Base-by-base conservation (phyloP, 2,797 vertebrate species). In the Anguilla pacifica region DNA sequence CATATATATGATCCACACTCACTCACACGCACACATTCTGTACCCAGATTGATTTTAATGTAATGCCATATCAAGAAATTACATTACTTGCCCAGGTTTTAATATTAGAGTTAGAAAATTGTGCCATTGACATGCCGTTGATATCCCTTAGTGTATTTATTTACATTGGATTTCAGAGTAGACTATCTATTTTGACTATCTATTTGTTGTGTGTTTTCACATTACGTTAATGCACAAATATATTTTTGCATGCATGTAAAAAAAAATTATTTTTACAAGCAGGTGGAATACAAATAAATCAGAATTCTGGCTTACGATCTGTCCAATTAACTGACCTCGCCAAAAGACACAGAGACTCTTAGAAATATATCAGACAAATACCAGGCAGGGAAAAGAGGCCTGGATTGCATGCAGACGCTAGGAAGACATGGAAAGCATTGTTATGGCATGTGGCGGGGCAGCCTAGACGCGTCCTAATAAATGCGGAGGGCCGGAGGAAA, bases 391-490 rank as follows among this genome's bases (percentile, higher is more conserved):
- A 51, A 28, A 74, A 51, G 4, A 51, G 2, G 13, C 51, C 22
- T 49, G 79, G 79, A n/a, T 0, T 49, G 46, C 22, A 25, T 1
- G 43, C 25, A 22, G 79, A 82, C 43, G 64, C 64, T 67, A 9
- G 17, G 39, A 49, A n/a, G 79, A 51, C 46, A 51, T 51, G 46
- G 79, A 51, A 22, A 82, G 46, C 46, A 31, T 82, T 82, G 79
- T 82, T 51, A 51, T 82, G 79, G 51, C 46, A 51, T 82, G 79
- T 51, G 43, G 46, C 19, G 6, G 79, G 79, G 46, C 43, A n/a
- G 79, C 74, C 35, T 7, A 79, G 74, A 43, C 35, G 35, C 17
- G 74, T 79, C 15, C 74, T 79, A 85, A 85, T 85, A 85, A 79
- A 85, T 61, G 59, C 59, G 31, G 59, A 64, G 64, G 28, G 55